Conservation (phyloP, 2,113 vertebrate species). For the Meles meles region DNA sequence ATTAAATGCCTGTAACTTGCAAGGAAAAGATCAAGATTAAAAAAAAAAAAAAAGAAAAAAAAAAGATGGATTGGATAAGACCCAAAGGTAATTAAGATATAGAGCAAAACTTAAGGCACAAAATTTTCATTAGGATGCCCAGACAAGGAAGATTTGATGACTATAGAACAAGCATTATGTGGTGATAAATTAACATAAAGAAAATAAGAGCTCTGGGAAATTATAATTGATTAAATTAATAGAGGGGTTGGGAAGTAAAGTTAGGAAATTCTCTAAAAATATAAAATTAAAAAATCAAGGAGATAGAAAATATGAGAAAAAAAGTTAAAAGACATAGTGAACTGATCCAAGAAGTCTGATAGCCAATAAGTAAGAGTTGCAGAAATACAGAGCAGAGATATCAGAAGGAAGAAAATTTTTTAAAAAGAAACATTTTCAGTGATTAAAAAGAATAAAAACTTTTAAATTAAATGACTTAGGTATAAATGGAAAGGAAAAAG, state of each 20-base stretch:
- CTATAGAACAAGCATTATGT: neutral
- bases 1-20: neutral
- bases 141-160: neutral
- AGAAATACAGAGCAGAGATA: neutral
- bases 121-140: neutral
- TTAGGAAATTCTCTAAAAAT: conserved; percentile 26
- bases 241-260: neutral
- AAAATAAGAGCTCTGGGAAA: neutral
- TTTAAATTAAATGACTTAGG: conserved; percentile 1
- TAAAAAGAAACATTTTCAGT: neutral
- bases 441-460: neutral
- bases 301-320: neutral
- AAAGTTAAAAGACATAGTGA: neutral
- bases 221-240: neutral
- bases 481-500: neutral
- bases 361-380: neutral
- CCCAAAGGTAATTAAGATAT: neutral
- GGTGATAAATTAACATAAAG: neutral
- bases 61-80: neutral
- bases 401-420: neutral
- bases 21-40: neutral
- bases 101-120: neutral
- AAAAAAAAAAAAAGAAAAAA: neutral
- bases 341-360: neutral
- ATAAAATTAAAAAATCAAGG: neutral